These are phyloP conservation scores for Bellardia bayeri DNA, from an alignment of 2,888 invertebrate species.

Conservation along the genomic window DNA sequence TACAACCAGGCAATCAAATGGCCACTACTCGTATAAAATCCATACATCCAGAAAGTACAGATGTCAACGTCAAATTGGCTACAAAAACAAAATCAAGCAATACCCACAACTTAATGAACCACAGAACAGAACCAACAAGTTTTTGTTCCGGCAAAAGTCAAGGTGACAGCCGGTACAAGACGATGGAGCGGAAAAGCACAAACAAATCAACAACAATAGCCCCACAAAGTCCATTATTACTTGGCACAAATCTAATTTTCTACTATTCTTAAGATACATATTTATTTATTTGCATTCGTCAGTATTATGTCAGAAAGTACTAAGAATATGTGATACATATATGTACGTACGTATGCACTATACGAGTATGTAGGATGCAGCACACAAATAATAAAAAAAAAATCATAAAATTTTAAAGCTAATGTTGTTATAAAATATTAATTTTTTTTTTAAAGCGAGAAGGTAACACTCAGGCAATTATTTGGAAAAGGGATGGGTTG, in stretches of 20 bases:
- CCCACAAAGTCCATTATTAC: background rate
- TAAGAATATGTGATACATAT: too few species aligned
- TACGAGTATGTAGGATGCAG: too few species aligned
- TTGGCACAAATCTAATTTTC: conserved; percentile 26
- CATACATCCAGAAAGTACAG: background rate
- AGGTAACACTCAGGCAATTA: too few species aligned
- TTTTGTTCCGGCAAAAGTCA: background rate
- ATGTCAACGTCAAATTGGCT: conserved; percentile 31
- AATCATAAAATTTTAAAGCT: too few species aligned
- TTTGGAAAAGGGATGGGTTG: too few species aligned
- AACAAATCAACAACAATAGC: background rate
- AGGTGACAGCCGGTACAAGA: background rate
- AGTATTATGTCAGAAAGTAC: background rate
- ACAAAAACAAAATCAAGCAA: background rate
- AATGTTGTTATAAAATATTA: too few species aligned
- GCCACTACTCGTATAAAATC: background rate
- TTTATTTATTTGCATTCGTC: background rate
- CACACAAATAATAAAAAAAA: too few species aligned
- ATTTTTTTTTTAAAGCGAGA: too few species aligned
- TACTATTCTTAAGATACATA: background rate
- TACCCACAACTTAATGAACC: conserved; percentile 23
- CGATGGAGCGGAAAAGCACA: background rate
- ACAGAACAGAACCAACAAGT: background rate
- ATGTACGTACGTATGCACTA: too few species aligned
- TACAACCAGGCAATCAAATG: background rate